These are phyloP conservation scores for Ctenosaura bakeri DNA, from an alignment of 2,797 vertebrate genomes.

Conservation along the genomic window DNA sequence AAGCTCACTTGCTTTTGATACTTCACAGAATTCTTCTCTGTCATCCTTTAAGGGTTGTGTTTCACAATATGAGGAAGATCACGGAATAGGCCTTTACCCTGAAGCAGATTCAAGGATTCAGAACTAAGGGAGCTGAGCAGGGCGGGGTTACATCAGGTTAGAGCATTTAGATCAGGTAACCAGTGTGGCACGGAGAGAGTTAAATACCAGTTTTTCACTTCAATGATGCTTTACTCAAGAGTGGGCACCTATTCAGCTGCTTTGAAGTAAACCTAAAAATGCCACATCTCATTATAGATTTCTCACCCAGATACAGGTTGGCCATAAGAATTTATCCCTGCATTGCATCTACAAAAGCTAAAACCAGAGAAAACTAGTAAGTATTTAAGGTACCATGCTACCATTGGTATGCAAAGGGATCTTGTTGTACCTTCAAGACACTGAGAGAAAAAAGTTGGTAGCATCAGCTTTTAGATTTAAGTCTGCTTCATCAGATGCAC, in stretches of 20 bases:
- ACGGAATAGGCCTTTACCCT: background rate
- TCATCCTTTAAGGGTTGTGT: background rate
- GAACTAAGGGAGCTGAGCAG: background rate
- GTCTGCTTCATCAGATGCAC: too few relatives aligned
- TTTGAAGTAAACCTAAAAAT: background rate
- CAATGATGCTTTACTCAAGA: background rate
- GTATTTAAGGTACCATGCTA: too few relatives aligned
- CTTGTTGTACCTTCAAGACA: too few relatives aligned
- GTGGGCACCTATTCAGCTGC: background rate
- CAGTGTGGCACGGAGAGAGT: too few relatives aligned
- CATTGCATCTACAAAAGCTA: too few relatives aligned
- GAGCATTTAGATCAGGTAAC: background rate
- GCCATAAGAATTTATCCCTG: background rate
- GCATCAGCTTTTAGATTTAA: too few relatives aligned
- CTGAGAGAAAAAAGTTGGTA: too few relatives aligned
- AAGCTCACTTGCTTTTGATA: background rate
- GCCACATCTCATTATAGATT: background rate
- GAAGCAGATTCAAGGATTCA: background rate
- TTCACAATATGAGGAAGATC: background rate
- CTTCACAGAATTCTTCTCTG: background rate
- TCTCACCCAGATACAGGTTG: background rate
- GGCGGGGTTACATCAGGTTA: too few relatives aligned
- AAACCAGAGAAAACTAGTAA: too few relatives aligned
- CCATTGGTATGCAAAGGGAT: too few relatives aligned
- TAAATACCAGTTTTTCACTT: background rate